Base-by-base conservation (phyloP, 1,140 invertebrate genomes). In the Glossosoma conforme region DNA sequence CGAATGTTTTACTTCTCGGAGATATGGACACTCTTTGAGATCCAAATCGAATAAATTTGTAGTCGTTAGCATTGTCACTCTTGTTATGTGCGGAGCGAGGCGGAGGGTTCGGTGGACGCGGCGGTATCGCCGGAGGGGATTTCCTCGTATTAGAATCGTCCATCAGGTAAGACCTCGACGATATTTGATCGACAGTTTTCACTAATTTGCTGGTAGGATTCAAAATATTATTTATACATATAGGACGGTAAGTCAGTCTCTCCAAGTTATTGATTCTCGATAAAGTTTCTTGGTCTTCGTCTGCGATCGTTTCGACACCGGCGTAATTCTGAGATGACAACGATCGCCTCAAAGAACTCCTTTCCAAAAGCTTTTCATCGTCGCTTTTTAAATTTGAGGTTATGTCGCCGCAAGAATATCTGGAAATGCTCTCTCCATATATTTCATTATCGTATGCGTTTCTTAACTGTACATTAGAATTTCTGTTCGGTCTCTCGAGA, bases 351-450 rank as follows among this genome's bases (percentile, higher is more conserved):
- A 58, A 33, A 36, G 15, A 33, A 52, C 65, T 64, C 52, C 65
- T 65, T 56, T 75, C 72, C 44, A 73, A 48, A 59, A 75, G 62
- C 52, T 75, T 75, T 65, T 75, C 71, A 57, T 75, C 72, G 43
- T 75, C 72, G 58, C 71, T 75, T 61, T 73, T 74, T 60, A 68
- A 67, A 61, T 67, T 71, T 32, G 66, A 66, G 6, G 11, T 1
- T 52, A 56, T 62, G 57, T 53, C 25, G n/a, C n/a, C n/a, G n/a
- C n/a, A n/a, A n/a, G n/a, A n/a, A n/a, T n/a, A n/a, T n/a, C n/a
- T n/a, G n/a, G n/a, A n/a, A n/a, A n/a, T n/a, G n/a, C n/a, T n/a
- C n/a, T n/a, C n/a, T n/a, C n/a, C n/a, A n/a, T n/a, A n/a, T n/a
- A n/a, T n/a, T n/a, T n/a, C n/a, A n/a, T n/a, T n/a, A n/a, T n/a